Evolutionary conservation across 1,140 invertebrate species (phyloP), one percentile per base, ranked within the genome.

Genomic region (Lutraria rhynchaena): DNA sequence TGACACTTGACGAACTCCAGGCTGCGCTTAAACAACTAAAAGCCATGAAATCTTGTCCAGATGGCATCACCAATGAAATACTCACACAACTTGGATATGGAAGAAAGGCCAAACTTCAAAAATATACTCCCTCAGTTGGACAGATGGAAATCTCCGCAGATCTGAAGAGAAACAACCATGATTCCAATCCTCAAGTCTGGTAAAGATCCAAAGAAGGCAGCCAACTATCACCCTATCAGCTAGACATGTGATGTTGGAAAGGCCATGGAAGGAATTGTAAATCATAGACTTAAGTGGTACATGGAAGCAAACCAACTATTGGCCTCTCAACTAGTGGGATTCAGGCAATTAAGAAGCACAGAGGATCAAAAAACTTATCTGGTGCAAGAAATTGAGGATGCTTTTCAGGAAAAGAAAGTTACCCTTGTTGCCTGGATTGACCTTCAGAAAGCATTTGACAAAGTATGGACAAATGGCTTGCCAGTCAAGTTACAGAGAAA

Each of bases 401-500:
- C 70, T 3, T 37, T 58, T n/a, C 37, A 58, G 27, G 70, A 58
- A 24, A 4, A 58, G 31, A 73, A 73, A 49, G 49, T 55, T 24
- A 27, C n/a, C 29, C 53, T 57, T 1, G 37, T 35, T 44, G 15
- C 22, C 2, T 65, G 70, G 53, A 58, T 58, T 22, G 53, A 58
- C 44, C 70, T 73, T 4, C 53, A 73, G 53, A 35, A 51, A 71
- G 51, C 69, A n/a, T 57, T 71, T 57, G 51, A 71, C 69, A 71
- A 71, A 57, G 69, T 71, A 17, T 53, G 53, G 69, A 71, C 69
- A n/a, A 15, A 71, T 13, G 51, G 53, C 0, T 51, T 71, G 1
- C 51, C 7, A 3, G 69, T 57, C 9, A 71, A 71, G 29, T 33
- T 57, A 4, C 24, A 53, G 35, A 41, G 35, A 22, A 63, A 41